These are phyloP conservation scores for Pseudomyrmex dendroicus DNA, from an alignment of 1,140 invertebrate species.

Conservation along the genomic window DNA sequence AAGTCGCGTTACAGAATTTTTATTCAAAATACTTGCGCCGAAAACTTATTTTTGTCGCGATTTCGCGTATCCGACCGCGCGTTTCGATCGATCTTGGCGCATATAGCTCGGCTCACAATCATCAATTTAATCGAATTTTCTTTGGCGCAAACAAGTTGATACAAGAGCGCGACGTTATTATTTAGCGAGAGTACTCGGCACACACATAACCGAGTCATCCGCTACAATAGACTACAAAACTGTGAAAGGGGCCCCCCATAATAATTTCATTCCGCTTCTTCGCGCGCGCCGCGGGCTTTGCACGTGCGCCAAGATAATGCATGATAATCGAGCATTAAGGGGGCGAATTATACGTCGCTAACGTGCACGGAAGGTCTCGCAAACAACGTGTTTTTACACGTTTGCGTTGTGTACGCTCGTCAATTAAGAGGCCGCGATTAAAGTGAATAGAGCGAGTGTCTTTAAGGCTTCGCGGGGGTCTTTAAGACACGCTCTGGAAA, in stretches of 20 bases:
- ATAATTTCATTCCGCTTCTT: slow-evolving; percentile 73
- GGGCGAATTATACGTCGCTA: slow-evolving; percentile 73
- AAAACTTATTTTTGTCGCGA: background rate
- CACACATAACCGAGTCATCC: slow-evolving; percentile 26
- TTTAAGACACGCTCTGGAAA: slow-evolving; percentile 42
- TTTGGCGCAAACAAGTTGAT: slow-evolving; percentile 9
- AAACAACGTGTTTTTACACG: slow-evolving; percentile 68
- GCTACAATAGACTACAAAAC: slow-evolving; percentile 22
- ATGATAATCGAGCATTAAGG: slow-evolving; percentile 75
- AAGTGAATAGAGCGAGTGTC: slow-evolving; percentile 38
- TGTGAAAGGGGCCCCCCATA: slow-evolving; percentile 59
- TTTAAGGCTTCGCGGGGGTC: background rate
- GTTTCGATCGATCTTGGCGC: slow-evolving; percentile 24
- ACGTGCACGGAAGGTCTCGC: slow-evolving; percentile 53
- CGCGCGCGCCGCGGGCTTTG: slow-evolving; percentile 19
- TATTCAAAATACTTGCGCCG: background rate
- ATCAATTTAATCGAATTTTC: slow-evolving; percentile 25
- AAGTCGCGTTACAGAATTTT: slow-evolving; percentile 6
- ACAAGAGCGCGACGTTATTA: slow-evolving; percentile 25
- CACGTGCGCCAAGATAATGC: slow-evolving; percentile 66
- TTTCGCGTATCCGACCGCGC: background rate
- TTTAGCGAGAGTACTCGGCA: slow-evolving; percentile 35
- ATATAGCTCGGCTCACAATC: background rate
- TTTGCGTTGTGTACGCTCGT: slow-evolving; percentile 34
- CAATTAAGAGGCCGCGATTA: slow-evolving; percentile 62